Base-by-base conservation (phyloP, 2,113 vertebrate species). In the Setophaga petechia region DNA sequence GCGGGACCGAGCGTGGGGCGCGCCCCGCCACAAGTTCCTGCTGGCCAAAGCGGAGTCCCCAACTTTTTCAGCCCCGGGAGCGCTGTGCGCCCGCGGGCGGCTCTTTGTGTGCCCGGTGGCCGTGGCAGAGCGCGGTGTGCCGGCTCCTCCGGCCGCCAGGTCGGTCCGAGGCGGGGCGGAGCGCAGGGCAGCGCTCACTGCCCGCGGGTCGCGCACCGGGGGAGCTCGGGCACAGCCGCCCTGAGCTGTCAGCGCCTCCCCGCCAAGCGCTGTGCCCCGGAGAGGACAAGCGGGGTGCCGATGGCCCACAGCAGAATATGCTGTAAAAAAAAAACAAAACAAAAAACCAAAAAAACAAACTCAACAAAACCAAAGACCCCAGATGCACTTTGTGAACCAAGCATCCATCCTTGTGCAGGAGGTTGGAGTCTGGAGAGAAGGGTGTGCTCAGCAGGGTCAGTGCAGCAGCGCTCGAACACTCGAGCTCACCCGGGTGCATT, bases 401-500 rank as follows among this genome's bases (percentile, higher is more conserved):
- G 51, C 49, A 17, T 47, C 49, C 41, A 2, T 35, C 39, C 31
- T 4, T 3, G n/a, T 27, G 66, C 37, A 1, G 33, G 61, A 11
- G 74, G 5, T 24, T 27, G 13, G 47, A 17, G 9, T 20, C 9
- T 39, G 49, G 52, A 41, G 94, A 11, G 59, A 10, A 11, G 4
- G 39, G 27, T 31, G 67, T 30, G 72, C 63, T 16, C 5, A 0
- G 30, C 21, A 6, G 67, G 37, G n/a, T 6, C 8, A 2, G 86
- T 27, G 71, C 55, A 7, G 74, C 72, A 19, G 68, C 9, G 13
- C 39, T 41, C 13, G 0, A 1, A 3, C 17, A 0, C 54, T 5
- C 2, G 43, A 28, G 28, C 47, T 67, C 25, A 0, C 28, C 22
- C 13, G 2, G n/a, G 25, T 16, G 62, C 43, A 44, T 13, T 18